Evolutionary conservation across 2,888 invertebrate species (phyloP), one percentile per base, ranked within the genome.

Genomic region (Pyrgus malvae): DNA sequence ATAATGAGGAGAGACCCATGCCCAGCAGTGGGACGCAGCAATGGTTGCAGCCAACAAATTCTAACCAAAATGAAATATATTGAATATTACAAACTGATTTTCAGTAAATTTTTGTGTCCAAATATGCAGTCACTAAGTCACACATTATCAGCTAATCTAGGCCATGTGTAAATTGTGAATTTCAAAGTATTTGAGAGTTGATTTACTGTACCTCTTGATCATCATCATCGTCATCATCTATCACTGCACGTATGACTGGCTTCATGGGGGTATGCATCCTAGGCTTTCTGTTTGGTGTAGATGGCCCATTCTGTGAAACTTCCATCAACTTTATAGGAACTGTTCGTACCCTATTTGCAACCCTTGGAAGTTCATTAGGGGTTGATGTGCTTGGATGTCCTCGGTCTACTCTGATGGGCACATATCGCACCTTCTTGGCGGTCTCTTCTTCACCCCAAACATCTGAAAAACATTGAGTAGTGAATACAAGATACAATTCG

Each of bases 371-470:
- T 27, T 80, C 78, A 48, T 76, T 78, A 2, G 89, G 89, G n/a
- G 90, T 90, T 2, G 90, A 90, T 8, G 90, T 89, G 59, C 86
- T 88, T 0, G 90, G 83, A 56, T 80, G 75, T 3, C 76, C 78
- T 33, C 66, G 35, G 42, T 88, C 90, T 50, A 88, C 54, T 61
- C 81, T 79, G 56, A 91, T 86, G 31, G 90, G 90, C 45, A 90
- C 78, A 68, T 87, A 82, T 35, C 84, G 74, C 8, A 87, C 75
- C 65, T 82, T 82, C 59, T 78, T 66, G 51, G 58, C 59, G 25
- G 68, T 78, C 14, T 77, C 72, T 40, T 75, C 67, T 48, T 60
- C 69, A 14, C 71, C 66, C 76, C 75, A 75, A 29, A 63, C 31
- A 68, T 82, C 85, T 84, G 69, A 12, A 72, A 75, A 17, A 16